Base-by-base conservation (phyloP, 2,113 vertebrate genomes). In the Perca fluviatilis region DNA sequence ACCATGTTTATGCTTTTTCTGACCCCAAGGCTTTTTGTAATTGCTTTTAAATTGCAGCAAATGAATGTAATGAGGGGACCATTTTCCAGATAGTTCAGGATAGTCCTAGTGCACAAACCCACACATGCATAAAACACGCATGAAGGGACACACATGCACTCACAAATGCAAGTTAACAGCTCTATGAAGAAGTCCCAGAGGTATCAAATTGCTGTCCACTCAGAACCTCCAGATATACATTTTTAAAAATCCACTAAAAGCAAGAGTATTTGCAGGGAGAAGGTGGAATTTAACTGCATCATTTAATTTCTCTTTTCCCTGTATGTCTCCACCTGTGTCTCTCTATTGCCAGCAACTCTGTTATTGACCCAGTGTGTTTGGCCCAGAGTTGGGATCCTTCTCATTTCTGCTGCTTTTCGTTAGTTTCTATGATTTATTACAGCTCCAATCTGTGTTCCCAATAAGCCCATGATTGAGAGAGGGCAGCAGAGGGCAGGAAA, bases 1-100 rank as follows among this genome's bases (percentile, higher is more conserved):
- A 82, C 89, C 80, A 72, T 90, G 92, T 95, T 94, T 87, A 91
- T 60, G 69, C 86, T 80, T 76, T 81, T 83, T 86, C 61, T 92
- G 92, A 92, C 90, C 92, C 74, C 68, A 61, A 90, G 92, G 91
- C 91, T 92, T 90, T 88, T 85, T 56, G 75, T 94, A 94, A 95
- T 95, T 94, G 93, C 92, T 93, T 95, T 93, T 91, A 95, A 94
- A 95, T 94, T 93, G 91, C 90, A 76, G 82, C 85, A 94, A 94
- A 89, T 72, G 79, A 91, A 85, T 62, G 83, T 91, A 94, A 95
- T 92, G 91, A 91, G 89, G 75, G 81, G 63, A 78, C 82, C 50
- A 75, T 91, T 91, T 91, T 57, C 76, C 50, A 57, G 66, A 77
- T 74, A 70, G 86, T 80, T 86, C 72, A 43, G 71, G 79, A 47